Percentiles rank a stretch among this genome's conserved stretches.
These are phyloP conservation scores for Muschampia plurimacula DNA, from an alignment of 2,888 invertebrate species.

Conservation along the genomic window DNA sequence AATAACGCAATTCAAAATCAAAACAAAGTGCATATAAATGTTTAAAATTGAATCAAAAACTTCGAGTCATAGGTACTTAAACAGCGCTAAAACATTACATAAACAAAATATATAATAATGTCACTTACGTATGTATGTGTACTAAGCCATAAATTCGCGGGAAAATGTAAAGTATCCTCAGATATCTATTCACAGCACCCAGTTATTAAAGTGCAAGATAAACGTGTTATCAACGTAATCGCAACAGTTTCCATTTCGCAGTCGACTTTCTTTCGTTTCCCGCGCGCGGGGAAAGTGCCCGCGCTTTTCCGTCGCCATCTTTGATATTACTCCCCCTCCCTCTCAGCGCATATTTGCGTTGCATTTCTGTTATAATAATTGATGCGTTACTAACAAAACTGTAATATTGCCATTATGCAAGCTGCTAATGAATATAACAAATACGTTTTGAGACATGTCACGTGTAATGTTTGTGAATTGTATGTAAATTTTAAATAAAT, in stretches of 20 bases:
- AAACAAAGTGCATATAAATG: no score
- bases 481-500: conserved; percentile 7
- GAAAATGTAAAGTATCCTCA: conserved; percentile 10
- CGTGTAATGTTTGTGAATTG: background rate
- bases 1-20: no score
- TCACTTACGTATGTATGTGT: no score
- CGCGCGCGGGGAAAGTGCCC: conserved; percentile 81
- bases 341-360: conserved; percentile 29
- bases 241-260: conserved; percentile 81
- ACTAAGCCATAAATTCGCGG: no score
- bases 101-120: no score
- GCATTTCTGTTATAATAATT: conserved; percentile 13
- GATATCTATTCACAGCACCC: conserved; percentile 29
- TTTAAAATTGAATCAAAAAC: no score
- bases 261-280: conserved; percentile 83
- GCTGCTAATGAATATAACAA: background rate
- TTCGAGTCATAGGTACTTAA: no score
- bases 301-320: conserved; percentile 84
- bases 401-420: background rate
- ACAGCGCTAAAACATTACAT: no score
- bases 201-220: conserved; percentile 65
- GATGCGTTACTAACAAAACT: background rate
- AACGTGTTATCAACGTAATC: conserved; percentile 77
- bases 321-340: conserved; percentile 49
- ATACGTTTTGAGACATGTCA: background rate